Base-by-base conservation (phyloP, 2,888 invertebrate species). In the Oligia latruncula region DNA sequence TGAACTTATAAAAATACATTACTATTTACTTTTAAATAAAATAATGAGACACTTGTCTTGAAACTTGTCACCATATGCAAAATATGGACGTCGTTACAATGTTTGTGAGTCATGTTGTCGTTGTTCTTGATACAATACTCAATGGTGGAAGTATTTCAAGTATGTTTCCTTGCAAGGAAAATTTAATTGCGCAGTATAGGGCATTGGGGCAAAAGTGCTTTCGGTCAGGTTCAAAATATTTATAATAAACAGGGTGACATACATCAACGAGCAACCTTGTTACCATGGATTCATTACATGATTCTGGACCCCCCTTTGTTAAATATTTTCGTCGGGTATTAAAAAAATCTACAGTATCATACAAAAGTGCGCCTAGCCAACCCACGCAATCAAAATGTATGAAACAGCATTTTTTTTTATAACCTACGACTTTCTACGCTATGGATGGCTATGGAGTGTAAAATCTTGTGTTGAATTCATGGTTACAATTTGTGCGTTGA, bases 31-130 rank as follows among this genome's bases (percentile, higher is more conserved):
- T 84, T 70, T 17, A 60, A 74, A n/a, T 46, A 64, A 75, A 79
- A 23, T 83, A 84, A 84, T 65, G 58, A 60, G 75, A 75, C 80
- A 80, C 46, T 76, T 75, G 80, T 62, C 68, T 49, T 58, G 29
- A 43, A 43, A 55, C 15, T 76, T 71, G 78, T 71, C 78, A 60
- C 83, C 80, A 84, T 83, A 70, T 79, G 74, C 66, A 79, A 62
- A 80, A 80, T 75, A 80, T 80, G 75, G 58, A 58, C 55, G 70
- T 79, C 52, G 52, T 55, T 64, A 43, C 35, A 6, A 20, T 49
- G 35, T 58, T 60, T 4, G 23, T 83, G 84, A 83, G 17, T 83
- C 80, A 83, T 72, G 8, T 29, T 60, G 4, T 67, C 2, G 40
- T 75, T 80, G 81, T 83, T 78, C 67, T 73, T 84, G 40, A 66